A percentile compares a stretch with the other conserved stretches of the same genome.
phyloP scores from a whole-genome alignment of 2,797 vertebrate genomes.

The Carcharodon carcharias region DNA sequence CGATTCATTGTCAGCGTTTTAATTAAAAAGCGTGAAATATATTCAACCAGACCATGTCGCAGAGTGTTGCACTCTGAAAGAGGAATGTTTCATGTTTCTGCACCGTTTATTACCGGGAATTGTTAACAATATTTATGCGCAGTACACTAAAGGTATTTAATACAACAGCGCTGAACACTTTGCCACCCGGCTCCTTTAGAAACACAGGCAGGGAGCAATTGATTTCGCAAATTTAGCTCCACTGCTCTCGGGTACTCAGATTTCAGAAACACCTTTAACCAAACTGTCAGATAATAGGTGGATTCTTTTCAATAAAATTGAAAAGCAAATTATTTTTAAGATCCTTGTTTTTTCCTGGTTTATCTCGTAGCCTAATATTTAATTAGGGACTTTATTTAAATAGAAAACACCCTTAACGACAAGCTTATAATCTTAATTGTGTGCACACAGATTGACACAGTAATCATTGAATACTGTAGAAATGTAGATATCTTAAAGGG shows the following conservation, averaged over 20 bases:
- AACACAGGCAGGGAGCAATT: neutral
- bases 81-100: neutral
- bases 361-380: neutral
- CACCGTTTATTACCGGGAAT: neutral
- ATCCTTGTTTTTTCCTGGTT: neutral
- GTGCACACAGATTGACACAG: neutral
- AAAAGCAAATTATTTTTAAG: neutral
- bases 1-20: slow-evolving; percentile 30
- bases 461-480: neutral
- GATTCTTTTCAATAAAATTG: neutral
- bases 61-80: neutral
- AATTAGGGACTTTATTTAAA: neutral
- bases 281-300: neutral
- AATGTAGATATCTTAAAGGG: neutral
- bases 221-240: neutral
- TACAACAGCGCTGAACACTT: neutral
- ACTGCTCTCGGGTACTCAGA: too few relatives aligned
- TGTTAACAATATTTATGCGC: neutral
- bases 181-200: neutral
- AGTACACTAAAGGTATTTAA: neutral
- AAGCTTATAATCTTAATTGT: neutral
- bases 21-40: slow-evolving; percentile 34
- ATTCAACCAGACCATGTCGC: neutral
- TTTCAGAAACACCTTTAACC: neutral
- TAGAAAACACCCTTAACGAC: neutral